Percentiles rank a stretch among this genome's conserved stretches.
Conservation (phyloP, 2,888 invertebrate species). For the Microplitis manilae region DNA sequence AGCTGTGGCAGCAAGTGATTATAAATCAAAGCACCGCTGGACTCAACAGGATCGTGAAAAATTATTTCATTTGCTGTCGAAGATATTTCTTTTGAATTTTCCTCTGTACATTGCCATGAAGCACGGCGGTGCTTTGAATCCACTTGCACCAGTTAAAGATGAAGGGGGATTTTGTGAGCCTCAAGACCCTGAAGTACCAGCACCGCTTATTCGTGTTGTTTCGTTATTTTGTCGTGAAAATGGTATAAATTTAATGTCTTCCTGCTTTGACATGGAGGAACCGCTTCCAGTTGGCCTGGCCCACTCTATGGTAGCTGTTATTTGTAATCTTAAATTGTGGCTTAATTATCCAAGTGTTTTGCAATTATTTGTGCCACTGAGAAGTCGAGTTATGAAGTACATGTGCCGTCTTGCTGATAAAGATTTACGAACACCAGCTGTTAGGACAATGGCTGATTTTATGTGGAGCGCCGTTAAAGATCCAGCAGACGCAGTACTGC, state of each 20-base stretch:
- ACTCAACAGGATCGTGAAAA: conserved; percentile 89
- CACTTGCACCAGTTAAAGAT: conserved; percentile 73
- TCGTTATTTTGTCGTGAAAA: conserved; percentile 93
- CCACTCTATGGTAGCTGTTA: conserved; percentile 92
- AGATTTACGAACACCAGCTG: conserved; percentile 89
- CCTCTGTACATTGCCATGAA: conserved; percentile 91
- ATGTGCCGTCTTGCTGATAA: conserved; percentile 95
- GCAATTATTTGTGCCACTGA: conserved; percentile 89
- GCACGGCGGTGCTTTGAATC: conserved; percentile 78
- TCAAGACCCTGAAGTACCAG: conserved; percentile 94
- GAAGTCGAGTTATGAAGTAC: conserved; percentile 89
- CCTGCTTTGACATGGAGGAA: conserved; percentile 85
- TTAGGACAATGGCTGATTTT: conserved; percentile 95
- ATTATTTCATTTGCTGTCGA: conserved; percentile 88
- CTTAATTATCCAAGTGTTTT: conserved; percentile 92
- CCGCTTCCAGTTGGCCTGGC: conserved; percentile 91
- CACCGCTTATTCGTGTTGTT: conserved; percentile 92
- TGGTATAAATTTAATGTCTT: conserved; percentile 89
- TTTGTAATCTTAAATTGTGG: conserved; percentile 94
- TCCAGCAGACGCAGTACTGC: conserved; percentile 86
- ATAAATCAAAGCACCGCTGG: conserved; percentile 73
- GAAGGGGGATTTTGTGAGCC: conserved; percentile 93
- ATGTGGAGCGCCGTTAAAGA: conserved; percentile 97
- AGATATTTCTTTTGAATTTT: conserved; percentile 91
- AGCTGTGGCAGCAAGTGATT: conserved; percentile 39